These are phyloP conservation scores for Pterocles burchelli DNA, from an alignment of 2,113 vertebrate species.

Conservation along the genomic window DNA sequence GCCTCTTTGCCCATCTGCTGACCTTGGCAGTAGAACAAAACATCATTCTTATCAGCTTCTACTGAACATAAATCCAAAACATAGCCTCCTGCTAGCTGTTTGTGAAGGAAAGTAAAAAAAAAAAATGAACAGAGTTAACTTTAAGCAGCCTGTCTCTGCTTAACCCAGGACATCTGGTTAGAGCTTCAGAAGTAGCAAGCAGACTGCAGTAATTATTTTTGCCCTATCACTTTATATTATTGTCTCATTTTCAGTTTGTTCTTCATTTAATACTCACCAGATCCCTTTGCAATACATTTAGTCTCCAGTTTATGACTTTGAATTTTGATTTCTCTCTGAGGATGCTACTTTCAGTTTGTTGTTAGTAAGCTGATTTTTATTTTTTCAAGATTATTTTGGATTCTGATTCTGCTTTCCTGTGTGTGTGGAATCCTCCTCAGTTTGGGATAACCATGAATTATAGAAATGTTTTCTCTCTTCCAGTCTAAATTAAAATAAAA, in stretches of 20 bases:
- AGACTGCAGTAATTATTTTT: neutral
- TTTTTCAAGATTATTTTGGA: neutral
- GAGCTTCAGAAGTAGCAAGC: neutral
- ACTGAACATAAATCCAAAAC: too few species aligned
- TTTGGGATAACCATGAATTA: neutral
- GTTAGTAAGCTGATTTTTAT: neutral
- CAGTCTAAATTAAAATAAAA: neutral
- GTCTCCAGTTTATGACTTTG: neutral
- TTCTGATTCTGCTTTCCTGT: neutral
- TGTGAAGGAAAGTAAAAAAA: too few species aligned
- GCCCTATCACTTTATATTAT: neutral
- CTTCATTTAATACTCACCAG: neutral
- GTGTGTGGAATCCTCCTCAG: neutral
- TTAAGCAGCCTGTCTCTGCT: too few species aligned
- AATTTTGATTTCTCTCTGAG: neutral
- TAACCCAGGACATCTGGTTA: too few species aligned
- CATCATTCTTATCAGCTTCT: too few species aligned
- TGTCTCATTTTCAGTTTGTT: neutral
- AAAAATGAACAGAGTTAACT: too few species aligned
- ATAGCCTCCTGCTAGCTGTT: too few species aligned
- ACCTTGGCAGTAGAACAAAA: too few species aligned
- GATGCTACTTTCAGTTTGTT: neutral
- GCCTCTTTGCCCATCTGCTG: too few species aligned
- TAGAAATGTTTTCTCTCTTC: neutral
- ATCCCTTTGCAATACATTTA: neutral